Base-by-base conservation (phyloP, 2,888 invertebrate genomes). In the Syrista parreyssii region DNA sequence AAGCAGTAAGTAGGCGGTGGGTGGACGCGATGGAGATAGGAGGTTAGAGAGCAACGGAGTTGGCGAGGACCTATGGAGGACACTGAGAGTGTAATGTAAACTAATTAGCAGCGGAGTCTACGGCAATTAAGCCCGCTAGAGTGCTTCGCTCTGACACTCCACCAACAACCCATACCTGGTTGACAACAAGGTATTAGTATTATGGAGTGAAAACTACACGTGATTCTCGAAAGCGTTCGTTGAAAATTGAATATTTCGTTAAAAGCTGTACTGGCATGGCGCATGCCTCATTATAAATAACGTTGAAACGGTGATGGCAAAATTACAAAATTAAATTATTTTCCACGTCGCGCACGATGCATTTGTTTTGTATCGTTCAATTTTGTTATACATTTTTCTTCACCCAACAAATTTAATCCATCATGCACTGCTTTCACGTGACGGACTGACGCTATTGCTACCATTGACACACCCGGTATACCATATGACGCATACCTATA, bases 71-170 rank as follows among this genome's bases (percentile, higher is more conserved):
- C 80, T 75, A 75, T 68, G 76, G 85, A 88, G 87, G 87, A 88
- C 85, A 86, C 85, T 82, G 88, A 88, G 88, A 88, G 89, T 88
- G 89, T 90, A 91, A 91, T 90, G 90, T 91, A 91, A 91, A 91
- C 91, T 90, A 90, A 91, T 90, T 90, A 90, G 88, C 87, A 90
- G 84, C 77, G 84, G 88, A 89, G 90, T 90, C 90, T 89, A 85
- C 86, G 86, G 89, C 89, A 91, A 90, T 90, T 90, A 91, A 89
- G 90, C 88, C 85, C 85, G 87, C 84, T 83, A 83, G 86, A 90
- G 90, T 89, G 88, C 88, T 82, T 88, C 31, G 85, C 89, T 86
- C 88, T 89, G 89, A 89, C 89, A 88, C 88, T 85, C 83, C 83
- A 82, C 85, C 81, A 80, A 83, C 81, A 80, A 75, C 75, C 69